Percentiles rank a stretch among this genome's conserved stretches.
phyloP scores from a whole-genome alignment of 2,888 invertebrate genomes.

The Gastrophysa polygoni region DNA sequence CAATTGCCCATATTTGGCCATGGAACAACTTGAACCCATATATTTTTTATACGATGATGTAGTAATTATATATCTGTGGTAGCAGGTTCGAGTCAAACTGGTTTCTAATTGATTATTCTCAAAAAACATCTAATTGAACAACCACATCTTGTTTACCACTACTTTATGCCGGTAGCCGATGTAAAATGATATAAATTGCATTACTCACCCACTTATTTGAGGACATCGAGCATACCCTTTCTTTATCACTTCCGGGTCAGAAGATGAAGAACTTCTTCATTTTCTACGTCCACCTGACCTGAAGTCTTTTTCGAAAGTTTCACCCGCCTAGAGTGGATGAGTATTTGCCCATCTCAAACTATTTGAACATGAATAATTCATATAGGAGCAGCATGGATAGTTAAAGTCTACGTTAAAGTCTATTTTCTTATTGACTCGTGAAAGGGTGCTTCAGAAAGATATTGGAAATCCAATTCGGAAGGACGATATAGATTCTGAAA shows the following conservation, averaged over 20 bases:
- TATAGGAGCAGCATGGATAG: not conserved
- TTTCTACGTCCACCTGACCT: too few species aligned
- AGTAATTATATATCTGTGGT: not conserved
- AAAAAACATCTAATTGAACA: not conserved
- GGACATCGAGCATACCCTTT: too few species aligned
- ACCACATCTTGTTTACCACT: not conserved
- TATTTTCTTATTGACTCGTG: not conserved
- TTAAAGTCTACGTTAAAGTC: not conserved
- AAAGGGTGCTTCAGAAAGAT: not conserved
- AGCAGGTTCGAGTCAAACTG: not conserved
- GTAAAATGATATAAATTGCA: not conserved
- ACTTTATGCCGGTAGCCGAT: not conserved
- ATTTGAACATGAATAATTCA: not conserved
- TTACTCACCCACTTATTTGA: not conserved
- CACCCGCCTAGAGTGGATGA: not conserved
- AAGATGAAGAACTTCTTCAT: too few species aligned
- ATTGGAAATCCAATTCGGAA: not conserved
- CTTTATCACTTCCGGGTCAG: too few species aligned
- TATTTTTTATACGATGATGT: not conserved
- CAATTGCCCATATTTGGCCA: not conserved
- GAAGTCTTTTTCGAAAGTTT: slow-evolving; percentile 6
- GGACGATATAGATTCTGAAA: not conserved
- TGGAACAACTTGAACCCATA: not conserved
- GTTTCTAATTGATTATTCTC: not conserved
- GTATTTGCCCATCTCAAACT: not conserved